These are phyloP conservation scores for Ictalurus punctatus DNA, from an alignment of 2,113 vertebrate genomes.

Conservation along the genomic window DNA sequence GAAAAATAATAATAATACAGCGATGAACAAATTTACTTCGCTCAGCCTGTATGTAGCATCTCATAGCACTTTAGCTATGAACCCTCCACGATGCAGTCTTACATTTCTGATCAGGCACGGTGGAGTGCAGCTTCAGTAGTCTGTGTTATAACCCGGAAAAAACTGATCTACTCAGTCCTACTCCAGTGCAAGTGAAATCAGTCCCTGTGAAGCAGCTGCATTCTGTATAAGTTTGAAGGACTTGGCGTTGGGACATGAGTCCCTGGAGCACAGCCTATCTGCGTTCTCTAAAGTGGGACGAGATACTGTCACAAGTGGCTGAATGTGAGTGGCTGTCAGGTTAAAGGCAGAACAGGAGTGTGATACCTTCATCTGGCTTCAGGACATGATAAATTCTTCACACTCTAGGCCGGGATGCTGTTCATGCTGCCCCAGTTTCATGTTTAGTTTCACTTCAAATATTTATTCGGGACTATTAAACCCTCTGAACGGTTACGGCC, in stretches of 20 bases:
- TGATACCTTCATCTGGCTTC: not conserved
- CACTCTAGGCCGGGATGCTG: not conserved
- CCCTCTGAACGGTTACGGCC: not conserved
- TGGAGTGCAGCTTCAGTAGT: not conserved
- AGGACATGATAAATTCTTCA: not conserved
- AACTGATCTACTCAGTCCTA: not conserved
- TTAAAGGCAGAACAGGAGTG: not conserved
- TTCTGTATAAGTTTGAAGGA: constrained; percentile 27
- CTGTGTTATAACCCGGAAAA: not conserved
- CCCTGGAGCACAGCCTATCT: constrained; percentile 21
- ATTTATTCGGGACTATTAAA: constrained; percentile 28
- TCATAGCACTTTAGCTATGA: not conserved
- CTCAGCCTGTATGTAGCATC: not conserved
- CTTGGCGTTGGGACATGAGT: constrained; percentile 25
- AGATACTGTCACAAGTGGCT: constrained; percentile 12
- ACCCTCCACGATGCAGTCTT: not conserved
- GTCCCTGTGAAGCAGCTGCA: constrained; percentile 23
- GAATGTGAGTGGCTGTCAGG: constrained; percentile 19
- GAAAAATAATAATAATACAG: not conserved
- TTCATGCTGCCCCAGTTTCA: not conserved
- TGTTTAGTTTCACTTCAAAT: constrained; percentile 27
- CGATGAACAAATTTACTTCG: not conserved
- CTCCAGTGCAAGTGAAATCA: constrained; percentile 22
- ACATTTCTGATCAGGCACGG: not conserved
- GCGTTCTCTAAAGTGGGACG: constrained; percentile 28